Evolutionary conservation across 1,140 invertebrate genomes (phyloP), one percentile per base, ranked within the genome.

Genomic region (Drepana arcuata): DNA sequence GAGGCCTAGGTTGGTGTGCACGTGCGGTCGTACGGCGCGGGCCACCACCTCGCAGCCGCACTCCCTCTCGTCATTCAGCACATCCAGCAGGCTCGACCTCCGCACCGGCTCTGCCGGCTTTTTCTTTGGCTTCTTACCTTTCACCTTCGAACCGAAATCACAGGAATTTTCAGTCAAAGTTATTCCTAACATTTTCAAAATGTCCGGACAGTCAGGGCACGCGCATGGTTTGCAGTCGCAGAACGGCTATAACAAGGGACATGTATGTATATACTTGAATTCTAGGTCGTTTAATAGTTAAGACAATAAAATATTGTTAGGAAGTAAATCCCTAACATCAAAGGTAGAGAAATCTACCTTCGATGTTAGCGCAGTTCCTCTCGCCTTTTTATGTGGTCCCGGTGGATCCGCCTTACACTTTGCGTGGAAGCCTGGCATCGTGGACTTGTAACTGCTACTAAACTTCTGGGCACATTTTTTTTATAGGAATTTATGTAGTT

Each of bases 221-320:
- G 15, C 10, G 18, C 64, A 68, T 16, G 41, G 9, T 21, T 14
- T 27, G 37, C 64, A 68, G 21, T 60, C 51, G 37, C 62, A 66
- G 36, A 61, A 49, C 12, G 62, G 55, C 67, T 71, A 46, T 34
- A 69, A 61, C 18, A n/a, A n/a, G n/a, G n/a, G n/a, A n/a, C n/a
- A n/a, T n/a, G n/a, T n/a, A n/a, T n/a, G n/a, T n/a, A n/a, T n/a
- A n/a, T n/a, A n/a, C n/a, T n/a, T n/a, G n/a, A n/a, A n/a, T n/a
- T n/a, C n/a, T n/a, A n/a, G n/a, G n/a, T n/a, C n/a, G n/a, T n/a
- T n/a, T n/a, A n/a, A n/a, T n/a, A n/a, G n/a, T n/a, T n/a, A n/a
- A n/a, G n/a, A n/a, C n/a, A n/a, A n/a, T n/a, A n/a, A n/a, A n/a
- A n/a, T n/a, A n/a, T n/a, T n/a, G n/a, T n/a, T n/a, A n/a, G n/a